Evolutionary conservation across 2,113 vertebrate genomes (phyloP).

Genomic region (Pelodiscus sinensis): DNA sequence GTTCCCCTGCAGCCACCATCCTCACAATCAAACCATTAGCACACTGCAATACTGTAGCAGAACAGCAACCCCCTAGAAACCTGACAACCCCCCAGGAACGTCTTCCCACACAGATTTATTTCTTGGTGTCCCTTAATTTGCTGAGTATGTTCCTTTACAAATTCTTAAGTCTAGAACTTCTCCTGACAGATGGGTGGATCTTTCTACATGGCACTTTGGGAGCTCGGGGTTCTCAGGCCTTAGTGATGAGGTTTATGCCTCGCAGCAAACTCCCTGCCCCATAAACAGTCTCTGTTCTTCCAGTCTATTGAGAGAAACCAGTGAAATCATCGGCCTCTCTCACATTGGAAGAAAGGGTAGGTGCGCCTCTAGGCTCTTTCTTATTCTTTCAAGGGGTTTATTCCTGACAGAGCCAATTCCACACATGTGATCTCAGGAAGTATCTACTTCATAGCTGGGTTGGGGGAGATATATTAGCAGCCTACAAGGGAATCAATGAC

Average conservation of each 20-base stretch:
- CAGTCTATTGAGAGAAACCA: not conserved
- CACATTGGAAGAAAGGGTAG: not conserved
- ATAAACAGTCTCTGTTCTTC: not conserved
- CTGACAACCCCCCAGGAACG: not conserved
- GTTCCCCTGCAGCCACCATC: not conserved
- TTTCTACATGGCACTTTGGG: not conserved
- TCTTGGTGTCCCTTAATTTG: conserved; percentile 22
- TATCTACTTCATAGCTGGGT: not conserved
- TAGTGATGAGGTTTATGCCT: not conserved
- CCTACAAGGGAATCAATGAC: not conserved
- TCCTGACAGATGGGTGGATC: not conserved
- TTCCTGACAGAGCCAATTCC: conserved; percentile 4
- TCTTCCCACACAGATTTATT: not conserved
- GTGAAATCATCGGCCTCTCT: not conserved
- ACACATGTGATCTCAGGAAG: conserved; percentile 26
- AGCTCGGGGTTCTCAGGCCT: not conserved
- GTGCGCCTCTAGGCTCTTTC: not conserved
- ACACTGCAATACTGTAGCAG: not conserved
- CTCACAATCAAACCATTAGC: not conserved
- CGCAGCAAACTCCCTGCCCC: not conserved
- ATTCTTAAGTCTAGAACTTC: not conserved
- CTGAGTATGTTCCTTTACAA: not conserved
- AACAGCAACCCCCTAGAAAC: not conserved
- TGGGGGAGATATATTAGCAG: not conserved
- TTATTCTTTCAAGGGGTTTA: not conserved